These are phyloP conservation scores for Drusus annulatus DNA, from an alignment of 1,140 invertebrate genomes.

Conservation along the genomic window DNA sequence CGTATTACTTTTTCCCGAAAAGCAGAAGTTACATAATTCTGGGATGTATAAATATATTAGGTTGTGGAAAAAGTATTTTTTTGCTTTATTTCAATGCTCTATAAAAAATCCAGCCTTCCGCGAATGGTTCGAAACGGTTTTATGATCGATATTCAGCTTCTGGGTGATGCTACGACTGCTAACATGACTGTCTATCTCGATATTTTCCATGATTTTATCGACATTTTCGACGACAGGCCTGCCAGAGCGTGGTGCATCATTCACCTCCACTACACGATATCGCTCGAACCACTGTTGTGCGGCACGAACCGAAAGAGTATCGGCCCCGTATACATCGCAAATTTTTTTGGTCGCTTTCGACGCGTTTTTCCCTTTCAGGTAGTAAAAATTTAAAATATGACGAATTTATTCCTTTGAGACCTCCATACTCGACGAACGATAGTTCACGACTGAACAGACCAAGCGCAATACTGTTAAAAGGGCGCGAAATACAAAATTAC, in stretches of 20 bases:
- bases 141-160: conserved; percentile 24
- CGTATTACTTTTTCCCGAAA: too few species aligned
- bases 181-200: conserved; percentile 21
- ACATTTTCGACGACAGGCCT: conserved; percentile 25
- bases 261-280: conserved; percentile 5
- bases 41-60: too few species aligned
- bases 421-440: conserved; percentile 21
- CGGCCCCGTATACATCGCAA: conserved; percentile 17
- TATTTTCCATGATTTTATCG: conserved; percentile 29
- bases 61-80: too few species aligned
- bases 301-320: conserved; percentile 21
- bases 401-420: conserved; percentile 18
- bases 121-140: conserved; percentile 1
- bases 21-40: too few species aligned
- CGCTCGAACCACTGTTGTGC: not conserved
- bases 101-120: not conserved
- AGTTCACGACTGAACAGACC: conserved; percentile 52
- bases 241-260: conserved; percentile 22
- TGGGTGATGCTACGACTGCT: conserved; percentile 14
- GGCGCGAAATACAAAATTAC: too few species aligned
- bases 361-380: conserved; percentile 19
- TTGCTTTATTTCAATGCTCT: too few species aligned
- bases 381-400: conserved; percentile 24
- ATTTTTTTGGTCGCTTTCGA: conserved; percentile 17
- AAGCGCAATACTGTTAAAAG: conserved; percentile 47